Base-by-base conservation (phyloP, 2,888 invertebrate species). In the Chouioia cunea region DNA sequence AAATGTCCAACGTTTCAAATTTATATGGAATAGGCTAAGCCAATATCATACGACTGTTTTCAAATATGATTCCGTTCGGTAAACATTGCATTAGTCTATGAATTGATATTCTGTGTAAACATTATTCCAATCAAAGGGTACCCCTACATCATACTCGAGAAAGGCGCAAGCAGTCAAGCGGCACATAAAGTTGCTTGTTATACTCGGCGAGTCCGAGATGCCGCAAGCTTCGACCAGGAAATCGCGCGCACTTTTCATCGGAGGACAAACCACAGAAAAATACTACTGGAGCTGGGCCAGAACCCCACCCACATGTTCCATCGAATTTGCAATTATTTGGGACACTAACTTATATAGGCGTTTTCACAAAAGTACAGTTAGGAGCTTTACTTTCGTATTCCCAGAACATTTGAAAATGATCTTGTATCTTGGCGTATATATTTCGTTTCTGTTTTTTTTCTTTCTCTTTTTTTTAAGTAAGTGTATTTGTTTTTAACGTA, bases 261-360 rank as follows among this genome's bases (percentile, higher is more conserved):
- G 75, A 73, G 75, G 76, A 78, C 36, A 74, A 74, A 75, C 76
- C 74, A 75, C 75, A 77, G 74, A 78, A 79, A 81, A 81, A 79
- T 79, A 78, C 78, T 73, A 79, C 80, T 82, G 82, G 82, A 81
- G 79, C 68, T 70, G 75, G 77, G 82, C 82, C 82, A 81, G 81
- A 36, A 10, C 68, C 76, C 79, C 79, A 79, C 81, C 81, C 77
- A 80, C 79, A 81, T 80, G 81, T 81, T 79, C 80, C 77, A 78
- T 79, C 78, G 79, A 81, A 82, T 79, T 79, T 76, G 65, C 69
- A 79, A 81, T 78, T 82, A 82, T 81, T 80, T 79, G 77, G 79
- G 79, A 80, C 79, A 76, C 36, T 10, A 36, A 36, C 36, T 36
- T 36, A 36, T 10, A 36, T 36, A 36, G 36, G 36, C 36, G 36